These are phyloP conservation scores for Mya arenaria DNA, from an alignment of 1,140 invertebrate species.

Conservation along the genomic window DNA sequence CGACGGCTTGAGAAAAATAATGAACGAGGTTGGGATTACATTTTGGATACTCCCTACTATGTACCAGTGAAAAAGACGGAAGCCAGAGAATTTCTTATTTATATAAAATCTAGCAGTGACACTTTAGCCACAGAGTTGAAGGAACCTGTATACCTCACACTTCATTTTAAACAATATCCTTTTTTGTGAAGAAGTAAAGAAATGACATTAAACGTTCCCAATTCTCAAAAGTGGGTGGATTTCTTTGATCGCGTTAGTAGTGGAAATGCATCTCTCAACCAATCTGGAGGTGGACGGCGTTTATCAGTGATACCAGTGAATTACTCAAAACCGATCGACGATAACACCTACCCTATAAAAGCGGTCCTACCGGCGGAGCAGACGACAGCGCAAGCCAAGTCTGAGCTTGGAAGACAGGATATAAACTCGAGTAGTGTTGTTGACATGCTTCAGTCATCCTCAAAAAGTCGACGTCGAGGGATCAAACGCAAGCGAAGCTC, in stretches of 20 bases:
- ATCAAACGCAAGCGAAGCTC: not conserved
- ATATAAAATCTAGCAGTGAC: conserved; percentile 5
- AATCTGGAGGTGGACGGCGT: conserved; percentile 1
- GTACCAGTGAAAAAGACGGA: conserved; percentile 18
- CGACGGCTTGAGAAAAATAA: conserved; percentile 18
- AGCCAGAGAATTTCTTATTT: not conserved
- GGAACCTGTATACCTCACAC: conserved; percentile 1
- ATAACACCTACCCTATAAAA: not conserved
- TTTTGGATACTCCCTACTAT: conserved; percentile 8
- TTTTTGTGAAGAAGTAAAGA: not conserved
- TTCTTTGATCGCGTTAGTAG: conserved; percentile 9
- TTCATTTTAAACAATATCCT: conserved; percentile 35
- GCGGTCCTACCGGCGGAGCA: not conserved
- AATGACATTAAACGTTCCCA: conserved; percentile 10
- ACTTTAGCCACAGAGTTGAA: not conserved
- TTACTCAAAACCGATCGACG: not conserved
- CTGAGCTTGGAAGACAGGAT: conserved; percentile 4
- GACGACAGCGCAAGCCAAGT: conserved; percentile 1
- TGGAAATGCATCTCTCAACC: not conserved
- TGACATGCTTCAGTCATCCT: conserved; percentile 5
- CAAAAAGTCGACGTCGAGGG: not conserved
- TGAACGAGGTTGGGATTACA: conserved; percentile 12
- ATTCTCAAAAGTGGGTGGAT: conserved; percentile 20
- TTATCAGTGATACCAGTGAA: not conserved
- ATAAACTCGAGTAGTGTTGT: not conserved